phyloP scores from a whole-genome alignment of 2,797 vertebrate species.

The Alcedo quadribrachys region DNA sequence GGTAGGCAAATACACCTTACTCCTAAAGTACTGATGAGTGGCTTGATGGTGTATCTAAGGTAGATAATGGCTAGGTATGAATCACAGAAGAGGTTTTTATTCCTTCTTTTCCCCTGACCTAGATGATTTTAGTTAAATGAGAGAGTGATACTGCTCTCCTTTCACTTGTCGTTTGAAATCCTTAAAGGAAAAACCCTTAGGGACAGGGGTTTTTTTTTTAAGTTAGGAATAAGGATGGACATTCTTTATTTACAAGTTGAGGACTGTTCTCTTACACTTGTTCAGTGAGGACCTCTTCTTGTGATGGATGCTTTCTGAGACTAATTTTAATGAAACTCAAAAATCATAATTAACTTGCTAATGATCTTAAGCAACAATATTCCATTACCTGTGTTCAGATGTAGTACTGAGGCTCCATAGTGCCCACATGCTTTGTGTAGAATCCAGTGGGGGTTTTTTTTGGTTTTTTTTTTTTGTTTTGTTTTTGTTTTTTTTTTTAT shows the following conservation, averaged over 20 bases:
- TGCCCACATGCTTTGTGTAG: background rate
- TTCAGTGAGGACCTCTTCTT: conserved; percentile 28
- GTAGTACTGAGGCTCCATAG: background rate
- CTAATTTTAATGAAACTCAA: conserved; percentile 52
- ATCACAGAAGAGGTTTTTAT: background rate
- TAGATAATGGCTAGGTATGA: background rate
- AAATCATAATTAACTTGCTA: conserved; percentile 35
- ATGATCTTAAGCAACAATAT: conserved; percentile 25
- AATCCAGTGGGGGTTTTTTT: background rate
- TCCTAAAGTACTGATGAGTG: background rate
- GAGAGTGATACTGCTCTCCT: background rate
- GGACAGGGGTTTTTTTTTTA: background rate
- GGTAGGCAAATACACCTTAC: background rate
- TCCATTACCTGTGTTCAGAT: conserved; percentile 18
- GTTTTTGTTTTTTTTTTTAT: no score
- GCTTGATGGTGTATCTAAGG: background rate
- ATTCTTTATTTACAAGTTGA: background rate
- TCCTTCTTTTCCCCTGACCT: background rate
- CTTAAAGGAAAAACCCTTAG: background rate
- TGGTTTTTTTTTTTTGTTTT: no score
- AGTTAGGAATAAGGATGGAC: background rate
- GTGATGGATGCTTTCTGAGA: background rate
- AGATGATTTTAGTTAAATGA: background rate
- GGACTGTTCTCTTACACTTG: background rate
- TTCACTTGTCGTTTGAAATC: background rate